Evolutionary conservation across 2,797 vertebrate genomes (phyloP).

Genomic region (Crax fasciolata): DNA sequence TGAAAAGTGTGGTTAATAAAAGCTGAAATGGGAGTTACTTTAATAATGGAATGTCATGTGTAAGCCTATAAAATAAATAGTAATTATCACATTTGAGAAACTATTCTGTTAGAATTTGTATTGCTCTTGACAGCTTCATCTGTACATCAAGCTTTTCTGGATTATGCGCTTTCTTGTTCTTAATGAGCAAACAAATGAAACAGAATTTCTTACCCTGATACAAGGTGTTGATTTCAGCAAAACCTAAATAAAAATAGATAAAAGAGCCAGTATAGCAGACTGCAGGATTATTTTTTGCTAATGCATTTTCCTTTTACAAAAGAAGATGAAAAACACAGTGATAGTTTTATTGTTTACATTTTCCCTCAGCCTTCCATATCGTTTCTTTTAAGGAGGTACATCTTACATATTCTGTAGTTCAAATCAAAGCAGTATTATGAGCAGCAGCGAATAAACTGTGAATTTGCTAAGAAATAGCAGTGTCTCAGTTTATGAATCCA

Average conservation of each 20-base stretch:
- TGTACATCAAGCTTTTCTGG: constrained; percentile 41
- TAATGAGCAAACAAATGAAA: constrained; percentile 72
- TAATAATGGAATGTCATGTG: constrained; percentile 78
- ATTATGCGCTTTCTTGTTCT: constrained; percentile 66
- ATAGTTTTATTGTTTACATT: not conserved
- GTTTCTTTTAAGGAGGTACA: not conserved
- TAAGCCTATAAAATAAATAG: constrained; percentile 82
- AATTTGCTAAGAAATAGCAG: not conserved
- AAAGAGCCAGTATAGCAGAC: not conserved
- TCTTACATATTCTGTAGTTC: not conserved
- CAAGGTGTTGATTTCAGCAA: constrained; percentile 65
- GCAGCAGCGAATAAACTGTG: not conserved
- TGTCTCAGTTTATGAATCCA: not conserved
- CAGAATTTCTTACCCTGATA: constrained; percentile 53
- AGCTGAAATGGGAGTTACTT: constrained; percentile 81
- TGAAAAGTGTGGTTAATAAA: constrained; percentile 82
- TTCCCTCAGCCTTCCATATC: not conserved
- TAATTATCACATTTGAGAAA: constrained; percentile 83
- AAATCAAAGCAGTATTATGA: not conserved
- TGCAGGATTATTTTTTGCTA: constrained; percentile 11
- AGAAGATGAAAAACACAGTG: not conserved
- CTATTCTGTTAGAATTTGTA: constrained; percentile 64
- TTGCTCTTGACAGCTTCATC: constrained; percentile 76
- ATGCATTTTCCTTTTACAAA: constrained; percentile 1
- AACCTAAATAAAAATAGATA: constrained; percentile 53